Evolutionary conservation across 2,797 vertebrate species (phyloP), one percentile per base, ranked within the genome.

Genomic region (Leptatherina wallacei): DNA sequence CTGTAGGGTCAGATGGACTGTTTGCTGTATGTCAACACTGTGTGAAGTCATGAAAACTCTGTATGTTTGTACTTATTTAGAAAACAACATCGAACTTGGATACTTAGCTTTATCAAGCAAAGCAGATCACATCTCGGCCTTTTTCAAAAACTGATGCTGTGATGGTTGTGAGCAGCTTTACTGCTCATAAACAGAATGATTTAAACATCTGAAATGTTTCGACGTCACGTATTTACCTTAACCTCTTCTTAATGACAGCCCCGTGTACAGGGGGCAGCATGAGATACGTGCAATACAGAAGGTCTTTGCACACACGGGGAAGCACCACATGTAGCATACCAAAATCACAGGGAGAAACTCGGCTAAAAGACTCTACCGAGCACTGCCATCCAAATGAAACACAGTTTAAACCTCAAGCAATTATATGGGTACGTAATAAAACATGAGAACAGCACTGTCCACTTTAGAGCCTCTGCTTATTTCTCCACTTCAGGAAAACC

Each of bases 21-120:
- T 66, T 56, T 40, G 60, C 51, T 64, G 52, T 18, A 6, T 44
- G 44, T 68, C 65, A 60, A 66, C 8, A 29, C 0, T 30, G 7
- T 57, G 18, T 32, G 16, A 56, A 57, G 44, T 64, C 29, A 52
- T 38, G 32, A 54, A 76, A 62, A 40, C 40, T 47, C 33, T 18
- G 22, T 16, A 30, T 65, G 36, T 75, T 68, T 69, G 3, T 58
- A 22, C 22, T 69, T 47, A 4, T 55, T 22, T 3, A 69, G 2
- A 29, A 63, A 63, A 60, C n/a, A 63, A 61, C 30, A 24, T 24
- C 8, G 29, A 3, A 67, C n/a, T 29, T 36, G 13, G 55, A 36
- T 22, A 24, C 13, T 64, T 64, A 29, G 24, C 24, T 65, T 49
- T 36, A 27, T 6, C 11, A 24, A 32, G 42, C 47, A 61, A 14